Base-by-base conservation (phyloP, 2,797 vertebrate genomes). In the Lutjanus campechanus region DNA sequence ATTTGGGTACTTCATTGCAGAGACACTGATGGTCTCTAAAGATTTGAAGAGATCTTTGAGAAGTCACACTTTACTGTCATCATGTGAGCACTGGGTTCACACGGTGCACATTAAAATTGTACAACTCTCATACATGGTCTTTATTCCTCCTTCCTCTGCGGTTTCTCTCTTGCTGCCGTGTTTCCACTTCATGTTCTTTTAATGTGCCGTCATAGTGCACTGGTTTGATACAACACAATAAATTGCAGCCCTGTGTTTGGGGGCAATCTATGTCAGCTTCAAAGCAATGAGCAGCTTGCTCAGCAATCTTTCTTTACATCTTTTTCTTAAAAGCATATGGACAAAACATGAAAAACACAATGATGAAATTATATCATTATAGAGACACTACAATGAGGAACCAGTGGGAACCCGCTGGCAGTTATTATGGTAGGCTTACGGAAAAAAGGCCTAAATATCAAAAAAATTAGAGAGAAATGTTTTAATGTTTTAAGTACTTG, bases 331-430 rank as follows among this genome's bases (percentile, higher is more conserved):
- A 80, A 40, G 47, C 7, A 7, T 64, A 10, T 3, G 9, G 46
- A 69, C 47, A 10, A 69, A 81, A 44, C 36, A 68, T 54, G 44
- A 8, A 77, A 58, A 69, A 60, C 13, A 8, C n/a, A 20, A 46
- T 36, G 16, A 61, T 7, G 15, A 43, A 76, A 67, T 59, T 46
- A 46, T 49, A 53, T 20, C 13, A 71, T 82, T 54, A 50, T 47
- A 41, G 29, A 47, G 2, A 47, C 2, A 7, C 17, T 15, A 43
- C 17, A 73, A 36, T 22, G 59, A 62, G 55, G 55, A 70, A 49
- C 47, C 53, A 61, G 60, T 43, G 13, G 62, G 50, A 83, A 58
- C 8, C 69, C 77, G 67, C 63, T 80, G 82, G 62, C 8, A 55
- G 22, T 61, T 15, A 72, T 54, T 62, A 22, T 25, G 25, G 36